phyloP scores from a whole-genome alignment of 2,888 invertebrate species.

The Creontiades dilutus region DNA sequence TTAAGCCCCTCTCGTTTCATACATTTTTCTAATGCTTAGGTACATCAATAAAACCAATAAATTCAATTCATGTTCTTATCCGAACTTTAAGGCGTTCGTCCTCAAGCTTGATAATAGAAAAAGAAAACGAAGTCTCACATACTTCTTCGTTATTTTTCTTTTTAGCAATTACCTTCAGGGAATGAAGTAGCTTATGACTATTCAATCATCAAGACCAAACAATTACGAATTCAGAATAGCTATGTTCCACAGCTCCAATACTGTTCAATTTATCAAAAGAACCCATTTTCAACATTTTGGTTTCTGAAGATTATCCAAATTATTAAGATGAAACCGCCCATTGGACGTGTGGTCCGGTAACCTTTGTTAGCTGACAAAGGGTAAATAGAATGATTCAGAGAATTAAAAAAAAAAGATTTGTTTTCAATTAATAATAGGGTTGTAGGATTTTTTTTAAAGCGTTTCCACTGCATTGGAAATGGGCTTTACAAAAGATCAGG shows the following conservation, averaged over 20 bases:
- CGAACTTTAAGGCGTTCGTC: too few species aligned
- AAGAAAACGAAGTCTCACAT: too few species aligned
- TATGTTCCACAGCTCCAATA: too few species aligned
- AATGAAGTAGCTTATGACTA: too few species aligned
- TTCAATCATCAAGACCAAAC: too few species aligned
- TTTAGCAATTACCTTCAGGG: too few species aligned
- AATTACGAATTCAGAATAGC: too few species aligned
- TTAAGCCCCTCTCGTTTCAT: too few species aligned
- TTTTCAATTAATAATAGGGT: slow-evolving; percentile 23
- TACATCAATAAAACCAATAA: background rate
- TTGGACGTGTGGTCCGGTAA: slow-evolving; percentile 1
- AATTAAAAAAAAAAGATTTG: background rate
- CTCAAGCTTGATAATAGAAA: too few species aligned
- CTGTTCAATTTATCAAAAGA: too few species aligned
- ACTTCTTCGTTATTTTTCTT: too few species aligned
- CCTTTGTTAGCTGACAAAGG: background rate
- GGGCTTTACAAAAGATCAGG: slow-evolving; percentile 37
- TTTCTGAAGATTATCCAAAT: background rate
- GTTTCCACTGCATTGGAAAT: slow-evolving; percentile 18
- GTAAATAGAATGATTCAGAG: background rate
- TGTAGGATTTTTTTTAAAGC: background rate
- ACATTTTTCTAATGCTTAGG: too few species aligned
- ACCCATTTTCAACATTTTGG: background rate
- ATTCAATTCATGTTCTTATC: background rate
- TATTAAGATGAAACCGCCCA: background rate